A percentile compares a stretch with the other conserved stretches of the same genome.
Evolutionary conservation across 1,140 invertebrate species (phyloP).

Genomic region (Saccostrea echinata): DNA sequence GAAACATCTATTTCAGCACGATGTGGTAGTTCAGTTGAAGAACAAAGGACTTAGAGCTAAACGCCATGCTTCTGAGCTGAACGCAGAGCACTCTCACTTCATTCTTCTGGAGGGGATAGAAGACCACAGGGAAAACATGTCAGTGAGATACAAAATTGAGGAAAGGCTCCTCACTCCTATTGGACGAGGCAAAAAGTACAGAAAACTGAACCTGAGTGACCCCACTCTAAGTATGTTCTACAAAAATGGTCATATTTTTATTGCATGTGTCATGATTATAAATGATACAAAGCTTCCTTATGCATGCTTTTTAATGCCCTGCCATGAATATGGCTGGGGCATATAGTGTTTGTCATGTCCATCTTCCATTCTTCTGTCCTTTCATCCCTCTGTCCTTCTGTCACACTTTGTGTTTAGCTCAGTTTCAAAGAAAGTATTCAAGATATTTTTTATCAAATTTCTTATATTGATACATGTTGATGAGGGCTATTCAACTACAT

Average conservation of each 20-base stretch:
- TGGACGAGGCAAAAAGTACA: constrained; percentile 60
- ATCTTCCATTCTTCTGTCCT: no score
- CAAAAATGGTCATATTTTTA: not conserved
- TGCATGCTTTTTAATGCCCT: no score
- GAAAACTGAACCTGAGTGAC: constrained; percentile 36
- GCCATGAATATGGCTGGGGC: no score
- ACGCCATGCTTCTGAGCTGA: constrained; percentile 64
- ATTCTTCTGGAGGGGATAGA: constrained; percentile 64
- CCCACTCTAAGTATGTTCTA: constrained; percentile 47
- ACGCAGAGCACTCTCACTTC: constrained; percentile 73
- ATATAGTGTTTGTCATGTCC: no score
- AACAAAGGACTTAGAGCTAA: constrained; percentile 58
- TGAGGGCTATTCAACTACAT: no score
- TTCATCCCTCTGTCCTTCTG: no score
- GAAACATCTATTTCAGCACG: not conserved
- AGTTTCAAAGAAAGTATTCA: no score
- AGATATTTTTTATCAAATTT: no score
- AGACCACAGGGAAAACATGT: constrained; percentile 46
- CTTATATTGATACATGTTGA: no score
- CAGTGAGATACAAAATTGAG: constrained; percentile 57
- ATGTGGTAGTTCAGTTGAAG: constrained; percentile 44
- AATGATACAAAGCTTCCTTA: no score
- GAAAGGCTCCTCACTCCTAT: constrained; percentile 57
- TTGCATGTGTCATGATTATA: no score
- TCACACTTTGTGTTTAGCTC: no score